phyloP scores from a whole-genome alignment of 53 echinoderm and acorn worm genomes.

The Stichopus horrens region DNA sequence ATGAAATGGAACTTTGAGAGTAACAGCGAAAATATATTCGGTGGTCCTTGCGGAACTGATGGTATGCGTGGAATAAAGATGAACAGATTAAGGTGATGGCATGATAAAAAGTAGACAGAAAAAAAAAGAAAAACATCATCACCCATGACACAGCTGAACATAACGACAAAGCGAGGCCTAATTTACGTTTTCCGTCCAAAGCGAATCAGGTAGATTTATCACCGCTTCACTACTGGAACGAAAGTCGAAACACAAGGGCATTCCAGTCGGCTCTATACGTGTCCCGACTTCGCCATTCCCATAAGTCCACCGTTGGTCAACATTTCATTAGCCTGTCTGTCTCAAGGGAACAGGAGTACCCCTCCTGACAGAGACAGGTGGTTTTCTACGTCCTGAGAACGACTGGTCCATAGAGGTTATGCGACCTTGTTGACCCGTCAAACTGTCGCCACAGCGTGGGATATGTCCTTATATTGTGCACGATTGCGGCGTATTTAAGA shows the following conservation, averaged over 20 bases:
- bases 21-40: too few species aligned
- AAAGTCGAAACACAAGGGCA: not conserved
- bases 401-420: conserved; percentile 46
- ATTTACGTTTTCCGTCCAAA: not conserved
- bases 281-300: not conserved
- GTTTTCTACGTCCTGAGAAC: conserved; percentile 39
- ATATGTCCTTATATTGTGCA: not conserved
- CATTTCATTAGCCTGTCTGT: not conserved
- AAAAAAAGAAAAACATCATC: not conserved
- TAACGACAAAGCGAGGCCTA: not conserved
- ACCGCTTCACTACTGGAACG: not conserved
- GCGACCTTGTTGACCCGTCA: conserved; percentile 41
- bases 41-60: too few species aligned
- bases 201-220: conserved; percentile 6
- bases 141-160: not conserved
- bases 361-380: conserved; percentile 38
- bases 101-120: not conserved
- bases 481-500: too few species aligned
- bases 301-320: conserved; percentile 27
- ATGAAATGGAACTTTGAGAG: not conserved
- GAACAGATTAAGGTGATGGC: too few species aligned
- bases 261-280: not conserved
- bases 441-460: conserved; percentile 12
- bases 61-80: too few species aligned
- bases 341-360: not conserved